Evolutionary conservation across 2,888 invertebrate species (phyloP).

Genomic region (Spicauda simplicius): DNA sequence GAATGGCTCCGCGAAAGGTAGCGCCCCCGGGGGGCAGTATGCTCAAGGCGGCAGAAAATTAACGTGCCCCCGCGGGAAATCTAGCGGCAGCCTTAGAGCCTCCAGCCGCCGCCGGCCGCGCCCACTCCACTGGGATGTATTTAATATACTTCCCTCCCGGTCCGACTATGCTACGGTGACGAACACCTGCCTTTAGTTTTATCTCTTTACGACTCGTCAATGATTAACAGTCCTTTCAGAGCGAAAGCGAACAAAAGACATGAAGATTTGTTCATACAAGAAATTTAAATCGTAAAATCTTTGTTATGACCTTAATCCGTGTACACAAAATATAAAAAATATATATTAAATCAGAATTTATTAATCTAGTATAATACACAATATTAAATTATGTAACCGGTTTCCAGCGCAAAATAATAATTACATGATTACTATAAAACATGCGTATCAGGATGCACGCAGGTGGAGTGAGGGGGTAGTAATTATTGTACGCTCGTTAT

Average conservation of each 20-base stretch:
- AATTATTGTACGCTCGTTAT: too few relatives aligned
- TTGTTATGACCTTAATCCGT: too few relatives aligned
- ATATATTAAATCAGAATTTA: too few relatives aligned
- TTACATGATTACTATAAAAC: too few relatives aligned
- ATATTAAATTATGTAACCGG: too few relatives aligned
- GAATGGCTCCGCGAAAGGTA: slow-evolving; percentile 83
- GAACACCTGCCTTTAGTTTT: slow-evolving; percentile 26
- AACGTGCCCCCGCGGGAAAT: slow-evolving; percentile 88
- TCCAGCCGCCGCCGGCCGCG: slow-evolving; percentile 56
- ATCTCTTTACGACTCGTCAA: neutral
- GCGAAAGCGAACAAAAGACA: neutral
- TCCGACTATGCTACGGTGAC: slow-evolving; percentile 20
- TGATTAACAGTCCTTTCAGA: neutral
- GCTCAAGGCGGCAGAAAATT: slow-evolving; percentile 92
- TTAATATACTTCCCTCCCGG: slow-evolving; percentile 69
- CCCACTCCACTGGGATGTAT: slow-evolving; percentile 74
- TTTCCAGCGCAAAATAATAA: too few relatives aligned
- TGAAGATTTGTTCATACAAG: too few relatives aligned
- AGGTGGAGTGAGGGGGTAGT: too few relatives aligned
- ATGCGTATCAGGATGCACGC: too few relatives aligned
- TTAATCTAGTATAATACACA: too few relatives aligned
- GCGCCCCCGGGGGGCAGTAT: slow-evolving; percentile 87
- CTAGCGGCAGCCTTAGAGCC: slow-evolving; percentile 84
- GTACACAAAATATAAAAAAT: too few relatives aligned
- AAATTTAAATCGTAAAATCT: too few relatives aligned